phyloP scores from a whole-genome alignment of 2,888 invertebrate genomes.

The Mythimna vitellina region DNA sequence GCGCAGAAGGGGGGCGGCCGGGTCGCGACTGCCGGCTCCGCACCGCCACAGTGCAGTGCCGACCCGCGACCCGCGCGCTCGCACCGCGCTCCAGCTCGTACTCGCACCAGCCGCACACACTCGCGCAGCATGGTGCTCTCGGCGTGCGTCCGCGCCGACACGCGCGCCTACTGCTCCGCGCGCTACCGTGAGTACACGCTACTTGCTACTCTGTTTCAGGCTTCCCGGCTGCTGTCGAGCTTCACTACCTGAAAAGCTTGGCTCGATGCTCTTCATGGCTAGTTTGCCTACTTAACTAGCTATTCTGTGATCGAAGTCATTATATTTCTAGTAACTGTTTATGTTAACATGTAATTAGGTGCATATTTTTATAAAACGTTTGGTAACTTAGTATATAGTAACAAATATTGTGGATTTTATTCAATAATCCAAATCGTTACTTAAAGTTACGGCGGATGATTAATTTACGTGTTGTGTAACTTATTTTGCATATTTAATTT shows the following conservation, averaged over 20 bases:
- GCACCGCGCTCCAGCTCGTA: constrained; percentile 2
- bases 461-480: too few relatives aligned
- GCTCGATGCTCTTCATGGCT: not conserved
- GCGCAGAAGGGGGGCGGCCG: constrained; percentile 41
- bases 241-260: not conserved
- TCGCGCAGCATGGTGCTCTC: constrained; percentile 80
- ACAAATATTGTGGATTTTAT: not conserved
- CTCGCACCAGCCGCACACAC: not conserved
- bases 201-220: not conserved
- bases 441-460: not conserved
- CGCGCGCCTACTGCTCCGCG: constrained; percentile 79
- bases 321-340: not conserved
- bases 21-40: constrained; percentile 4
- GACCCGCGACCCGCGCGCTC: constrained; percentile 25
- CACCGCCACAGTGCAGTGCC: constrained; percentile 35
- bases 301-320: not conserved
- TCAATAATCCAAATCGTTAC: not conserved
- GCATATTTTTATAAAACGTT: too few relatives aligned
- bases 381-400: too few relatives aligned
- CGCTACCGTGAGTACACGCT: constrained; percentile 81
- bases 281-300: not conserved
- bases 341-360: not conserved
- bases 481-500: not conserved
- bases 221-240: not conserved
- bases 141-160: constrained; percentile 85